Evolutionary conservation across 2,113 vertebrate species (phyloP), one percentile per base, ranked within the genome.

Genomic region (Platysternon megacephalum): DNA sequence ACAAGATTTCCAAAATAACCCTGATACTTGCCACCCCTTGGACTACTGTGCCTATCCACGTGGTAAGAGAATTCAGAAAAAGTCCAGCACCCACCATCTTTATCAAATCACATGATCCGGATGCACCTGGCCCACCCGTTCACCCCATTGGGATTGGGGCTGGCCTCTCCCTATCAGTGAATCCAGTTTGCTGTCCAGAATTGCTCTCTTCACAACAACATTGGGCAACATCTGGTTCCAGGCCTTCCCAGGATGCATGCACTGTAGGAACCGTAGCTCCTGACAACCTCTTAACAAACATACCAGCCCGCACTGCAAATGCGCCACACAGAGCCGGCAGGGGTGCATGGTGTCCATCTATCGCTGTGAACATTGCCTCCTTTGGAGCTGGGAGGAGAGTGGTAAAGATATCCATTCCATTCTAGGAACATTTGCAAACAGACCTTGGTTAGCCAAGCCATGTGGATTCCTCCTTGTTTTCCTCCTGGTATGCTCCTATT

Each of bases 391-490:
- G 96, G 61, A 98, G 97, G 82, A 97, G 84, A 93, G 98, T 97
- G 79, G 98, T 98, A 89, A 98, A 98, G 92, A 98, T 98, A 91
- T 98, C 96, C 35, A 97, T 98, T 93, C 98, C 98, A 6, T 98
- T 98, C 91, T 97, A 98, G 90, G 79, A 90, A 82, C 6, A 7
- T 21, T 10, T 76, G n/a, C 39, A 79, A 96, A 65, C 32, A 53
- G 46, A 76, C 84, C 22, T 48, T 65, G 80, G 2, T 92, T 80
- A 78, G 79, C 46, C 82, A 87, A 91, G 39, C 35, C 19, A 19
- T 1, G 1, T 56, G 72, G 87, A 88, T 91, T 89, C 85, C 9
- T 89, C 84, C 91, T 80, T 72, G 17, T 61, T 22, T 74, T 28
- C 32, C 78, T 91, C 44, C 84, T 95, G 85, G 17, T 28, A 4